Percentiles rank a stretch among this genome's conserved stretches.
Conservation (phyloP, 2,113 vertebrate species). For the Camelus bactrianus region DNA sequence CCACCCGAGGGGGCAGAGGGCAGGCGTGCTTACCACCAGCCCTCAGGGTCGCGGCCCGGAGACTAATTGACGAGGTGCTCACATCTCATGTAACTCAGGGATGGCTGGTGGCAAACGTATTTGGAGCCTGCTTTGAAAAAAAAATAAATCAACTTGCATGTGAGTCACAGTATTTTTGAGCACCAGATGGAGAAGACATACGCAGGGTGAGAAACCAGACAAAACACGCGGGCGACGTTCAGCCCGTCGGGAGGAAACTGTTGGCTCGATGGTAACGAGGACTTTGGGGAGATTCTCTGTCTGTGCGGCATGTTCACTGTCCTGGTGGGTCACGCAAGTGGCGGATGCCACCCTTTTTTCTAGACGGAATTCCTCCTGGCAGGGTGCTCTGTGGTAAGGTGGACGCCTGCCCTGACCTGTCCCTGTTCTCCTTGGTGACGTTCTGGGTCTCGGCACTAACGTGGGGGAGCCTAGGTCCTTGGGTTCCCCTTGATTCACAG, state of each 20-base stretch:
- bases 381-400: neutral
- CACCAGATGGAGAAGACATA: slow-evolving; percentile 66
- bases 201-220: slow-evolving; percentile 52
- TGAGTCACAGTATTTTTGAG: slow-evolving; percentile 50
- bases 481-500: neutral
- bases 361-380: neutral
- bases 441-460: neutral
- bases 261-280: neutral
- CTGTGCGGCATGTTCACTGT: neutral
- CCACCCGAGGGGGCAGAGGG: neutral
- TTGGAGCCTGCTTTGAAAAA: neutral
- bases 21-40: rapidly evolving
- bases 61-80: neutral
- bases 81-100: neutral
- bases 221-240: neutral
- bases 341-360: neutral
- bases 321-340: neutral
- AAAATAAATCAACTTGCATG: neutral
- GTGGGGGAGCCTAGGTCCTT: too few relatives aligned
- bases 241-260: neutral
- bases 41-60: neutral
- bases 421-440: neutral
- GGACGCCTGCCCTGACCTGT: neutral
- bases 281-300: neutral
- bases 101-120: neutral